A percentile compares a stretch with the other conserved stretches of the same genome.
phyloP scores from a whole-genome alignment of 2,888 invertebrate species.

The Germaria angustata region DNA sequence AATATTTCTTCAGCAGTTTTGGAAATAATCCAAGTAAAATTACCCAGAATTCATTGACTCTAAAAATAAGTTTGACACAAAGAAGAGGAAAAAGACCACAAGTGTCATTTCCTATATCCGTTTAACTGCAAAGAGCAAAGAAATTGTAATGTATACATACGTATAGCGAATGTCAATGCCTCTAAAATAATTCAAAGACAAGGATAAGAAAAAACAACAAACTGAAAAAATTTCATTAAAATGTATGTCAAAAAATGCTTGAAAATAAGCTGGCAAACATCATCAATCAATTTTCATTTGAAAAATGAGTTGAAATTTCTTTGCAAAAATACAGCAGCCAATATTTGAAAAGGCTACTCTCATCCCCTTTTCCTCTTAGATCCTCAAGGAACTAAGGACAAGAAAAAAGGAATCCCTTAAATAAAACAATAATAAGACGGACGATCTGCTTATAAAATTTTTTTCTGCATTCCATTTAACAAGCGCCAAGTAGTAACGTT shows the following conservation, averaged over 20 bases:
- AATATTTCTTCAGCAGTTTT: slow-evolving; percentile 26
- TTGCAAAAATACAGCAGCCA: background rate
- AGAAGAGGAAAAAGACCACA: background rate
- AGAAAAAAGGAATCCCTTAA: slow-evolving; percentile 39
- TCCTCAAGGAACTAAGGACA: background rate
- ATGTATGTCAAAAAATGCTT: slow-evolving; percentile 29
- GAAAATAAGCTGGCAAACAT: slow-evolving; percentile 16
- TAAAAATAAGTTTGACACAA: slow-evolving; percentile 14
- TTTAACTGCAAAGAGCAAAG: slow-evolving; percentile 7
- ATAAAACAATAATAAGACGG: slow-evolving; percentile 52
- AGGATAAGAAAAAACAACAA: background rate
- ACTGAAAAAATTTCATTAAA: slow-evolving; percentile 12
- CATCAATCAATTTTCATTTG: slow-evolving; percentile 15
- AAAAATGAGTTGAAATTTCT: background rate
- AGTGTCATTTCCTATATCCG: slow-evolving; percentile 38
- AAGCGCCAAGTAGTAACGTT: slow-evolving; percentile 50
- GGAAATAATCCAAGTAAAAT: slow-evolving; percentile 50
- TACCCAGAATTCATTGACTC: slow-evolving; percentile 14
- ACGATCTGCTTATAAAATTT: background rate
- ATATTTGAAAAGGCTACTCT: background rate
- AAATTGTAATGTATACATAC: too few relatives aligned
- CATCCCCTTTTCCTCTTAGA: background rate
- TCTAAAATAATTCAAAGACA: background rate
- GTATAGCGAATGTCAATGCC: slow-evolving; percentile 22
- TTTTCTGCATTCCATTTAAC: slow-evolving; percentile 29